Evolutionary conservation across 2,888 invertebrate genomes (phyloP), one percentile per base, ranked within the genome.

Genomic region (Drosophila maculinotata): DNA sequence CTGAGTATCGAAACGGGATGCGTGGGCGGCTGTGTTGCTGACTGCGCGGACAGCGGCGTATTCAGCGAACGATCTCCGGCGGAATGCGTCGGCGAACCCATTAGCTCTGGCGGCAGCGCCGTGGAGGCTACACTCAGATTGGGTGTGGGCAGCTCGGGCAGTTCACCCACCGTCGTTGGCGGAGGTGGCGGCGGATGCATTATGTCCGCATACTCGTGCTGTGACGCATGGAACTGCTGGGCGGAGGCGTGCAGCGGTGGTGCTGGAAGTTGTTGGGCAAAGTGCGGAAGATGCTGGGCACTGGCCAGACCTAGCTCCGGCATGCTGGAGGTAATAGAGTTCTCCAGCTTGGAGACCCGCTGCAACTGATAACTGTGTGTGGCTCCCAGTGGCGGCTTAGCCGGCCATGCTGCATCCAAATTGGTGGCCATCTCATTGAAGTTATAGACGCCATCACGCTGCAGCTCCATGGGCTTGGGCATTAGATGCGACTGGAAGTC

Each of bases 381-480:
- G 69, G 84, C 85, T 39, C 84, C 75, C 57, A 81, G 64, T 39
- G 81, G 68, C 20, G 89, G 89, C 84, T 91, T 91, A 9, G 92
- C 91, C 28, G 93, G 92, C 93, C 93, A 93, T 41, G 93, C 93
- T 36, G 92, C 92, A 73, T 94, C 94, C 70, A 93, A 88, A 76
- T 91, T 92, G 58, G 91, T 82, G 73, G 92, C 92, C 89, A 93
- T 92, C 83, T 93, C 93, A 12, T 93, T 93, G 60, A 94, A 91
- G 85, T 93, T 93, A 59, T 94, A 91, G 4, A 94, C 93, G 49
- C 79, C 89, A 92, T 91, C 88, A 91, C 80, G 76, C 57, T 90
- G 89, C 41, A 90, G 72, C 36, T 89, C 82, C 83, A 90, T 89
- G 2, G 89, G 90, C 66, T 90, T 84, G 48, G 89, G 88, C 84